These are phyloP conservation scores for Amphilophus citrinellus DNA, from an alignment of 2,113 vertebrate species.

Conservation along the genomic window DNA sequence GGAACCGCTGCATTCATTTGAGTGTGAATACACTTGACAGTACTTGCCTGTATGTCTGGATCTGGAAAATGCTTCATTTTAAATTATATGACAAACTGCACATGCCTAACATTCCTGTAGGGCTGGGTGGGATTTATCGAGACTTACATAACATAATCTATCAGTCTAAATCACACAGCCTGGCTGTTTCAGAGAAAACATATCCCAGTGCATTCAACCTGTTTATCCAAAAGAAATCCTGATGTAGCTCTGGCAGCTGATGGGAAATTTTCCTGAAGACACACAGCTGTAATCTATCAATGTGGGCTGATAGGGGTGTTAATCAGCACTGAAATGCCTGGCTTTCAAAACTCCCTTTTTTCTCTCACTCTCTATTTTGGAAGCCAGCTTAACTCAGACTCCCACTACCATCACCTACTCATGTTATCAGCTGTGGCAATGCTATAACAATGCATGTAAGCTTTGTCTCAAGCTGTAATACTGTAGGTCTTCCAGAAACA, in stretches of 20 bases:
- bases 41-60: background rate
- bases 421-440: background rate
- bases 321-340: background rate
- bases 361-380: background rate
- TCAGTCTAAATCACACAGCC: slow-evolving; percentile 41
- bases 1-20: slow-evolving; percentile 4
- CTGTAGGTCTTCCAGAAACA: background rate
- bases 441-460: background rate
- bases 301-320: background rate
- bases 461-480: background rate
- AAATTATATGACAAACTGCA: slow-evolving; percentile 27
- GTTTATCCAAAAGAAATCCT: background rate
- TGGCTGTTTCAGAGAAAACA: slow-evolving; percentile 5
- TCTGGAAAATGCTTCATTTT: background rate
- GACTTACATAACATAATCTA: slow-evolving; percentile 27
- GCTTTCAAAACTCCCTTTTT: background rate
- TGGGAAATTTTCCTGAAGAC: slow-evolving; percentile 21
- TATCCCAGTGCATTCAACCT: background rate
- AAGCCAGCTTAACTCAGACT: background rate
- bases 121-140: slow-evolving; percentile 29
- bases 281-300: background rate
- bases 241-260: background rate
- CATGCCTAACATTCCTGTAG: slow-evolving; percentile 37
- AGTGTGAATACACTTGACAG: background rate
- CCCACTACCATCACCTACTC: slow-evolving; percentile 12